These are phyloP conservation scores for Pungitius pungitius DNA, from an alignment of 2,113 vertebrate genomes.

Conservation along the genomic window DNA sequence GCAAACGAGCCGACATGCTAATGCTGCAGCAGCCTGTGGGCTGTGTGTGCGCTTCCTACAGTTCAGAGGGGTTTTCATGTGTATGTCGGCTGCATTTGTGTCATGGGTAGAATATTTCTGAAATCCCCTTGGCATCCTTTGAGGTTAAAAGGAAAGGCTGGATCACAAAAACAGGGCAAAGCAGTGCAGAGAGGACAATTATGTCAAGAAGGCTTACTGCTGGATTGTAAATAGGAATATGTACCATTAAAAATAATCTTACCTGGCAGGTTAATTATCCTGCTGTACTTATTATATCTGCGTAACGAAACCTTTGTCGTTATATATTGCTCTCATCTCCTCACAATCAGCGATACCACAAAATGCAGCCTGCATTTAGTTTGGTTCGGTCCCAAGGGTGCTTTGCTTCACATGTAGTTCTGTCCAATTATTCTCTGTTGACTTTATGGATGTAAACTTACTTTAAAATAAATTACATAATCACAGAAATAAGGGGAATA, in stretches of 20 bases:
- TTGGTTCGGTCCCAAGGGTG: too few species aligned
- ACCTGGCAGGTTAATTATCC: not conserved
- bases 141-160: not conserved
- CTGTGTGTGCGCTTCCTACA: conserved; percentile 14
- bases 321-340: not conserved
- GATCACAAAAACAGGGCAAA: not conserved
- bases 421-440: not conserved
- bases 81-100: not conserved
- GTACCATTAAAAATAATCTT: not conserved
- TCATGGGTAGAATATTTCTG: conserved; percentile 23
- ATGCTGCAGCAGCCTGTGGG: conserved; percentile 13
- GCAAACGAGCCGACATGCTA: conserved; percentile 27
- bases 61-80: conserved; percentile 3
- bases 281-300: not conserved
- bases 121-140: conserved; percentile 20
- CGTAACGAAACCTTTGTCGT: not conserved
- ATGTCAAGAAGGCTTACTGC: not conserved
- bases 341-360: not conserved
- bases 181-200: not conserved
- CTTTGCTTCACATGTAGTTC: too few species aligned
- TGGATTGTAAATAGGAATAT: not conserved
- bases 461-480: not conserved
- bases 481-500: not conserved
- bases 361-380: too few species aligned
- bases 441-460: not conserved